Base-by-base conservation (phyloP, 2,113 vertebrate species). In the Rhagologus leucostigma region DNA sequence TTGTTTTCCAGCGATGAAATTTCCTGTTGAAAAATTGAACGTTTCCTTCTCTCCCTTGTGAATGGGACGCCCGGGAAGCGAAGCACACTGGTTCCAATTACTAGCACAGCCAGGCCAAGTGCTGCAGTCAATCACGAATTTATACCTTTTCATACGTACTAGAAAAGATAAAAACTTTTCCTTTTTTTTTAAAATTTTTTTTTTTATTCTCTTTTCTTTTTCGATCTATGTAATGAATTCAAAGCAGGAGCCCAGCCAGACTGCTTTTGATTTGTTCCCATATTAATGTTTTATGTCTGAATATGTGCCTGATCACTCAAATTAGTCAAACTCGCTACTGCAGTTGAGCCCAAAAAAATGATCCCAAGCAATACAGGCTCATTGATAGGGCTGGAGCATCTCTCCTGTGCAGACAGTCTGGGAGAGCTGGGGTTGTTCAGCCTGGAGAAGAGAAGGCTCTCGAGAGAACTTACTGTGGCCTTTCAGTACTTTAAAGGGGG, bases 21-120 rank as follows among this genome's bases (percentile, higher is more conserved):
- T 94, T 89, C 80, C 82, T 88, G n/a, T 93, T 94, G 85, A 90
- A 87, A 89, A 89, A 90, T 70, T 76, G 80, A 95, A 94, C 22
- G 67, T 76, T 96, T 96, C 93, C 95, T 78, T 78, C 49, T 80
- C 5, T 7, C 6, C 35, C 74, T 63, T 29, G 77, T 96, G 92
- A 90, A 93, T 87, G 85, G 89, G 94, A 78, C 0, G 1, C 92
- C 85, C 3, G 8, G 82, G 84, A 94, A 93, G 91, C 2, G 0
- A 50, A 70, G 63, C 77, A 53, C 4, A 1, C 77, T 60, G 89
- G 62, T 85, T 97, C 95, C 90, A 94, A 94, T 97, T 95, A 91
- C 77, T 29, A 39, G 70, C 49, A 0, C 85, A 68, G 84, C 11
- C 7, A 91, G 91, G 71, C 83, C 92, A 83, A 95, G 79, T 91